Evolutionary conservation across 2,888 invertebrate species (phyloP).

Genomic region (Cataglyphis rosenhaueri): DNA sequence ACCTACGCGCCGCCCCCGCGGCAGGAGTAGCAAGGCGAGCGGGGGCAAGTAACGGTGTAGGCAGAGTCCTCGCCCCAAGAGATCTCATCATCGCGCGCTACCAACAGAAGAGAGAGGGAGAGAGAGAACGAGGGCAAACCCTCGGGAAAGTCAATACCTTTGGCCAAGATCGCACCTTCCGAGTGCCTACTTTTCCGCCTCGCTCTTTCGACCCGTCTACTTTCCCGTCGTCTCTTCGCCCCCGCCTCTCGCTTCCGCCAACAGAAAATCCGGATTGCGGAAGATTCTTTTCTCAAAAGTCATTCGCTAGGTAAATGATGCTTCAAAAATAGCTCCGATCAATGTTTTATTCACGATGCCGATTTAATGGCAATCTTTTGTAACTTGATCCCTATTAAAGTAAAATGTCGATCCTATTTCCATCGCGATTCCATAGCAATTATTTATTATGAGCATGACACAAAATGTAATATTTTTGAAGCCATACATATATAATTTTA

Average conservation of each 20-base stretch:
- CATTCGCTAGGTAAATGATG: neutral
- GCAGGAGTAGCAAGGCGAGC: conserved; percentile 46
- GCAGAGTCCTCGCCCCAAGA: conserved; percentile 69
- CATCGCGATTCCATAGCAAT: neutral
- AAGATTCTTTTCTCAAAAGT: neutral
- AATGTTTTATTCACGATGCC: conserved; percentile 20
- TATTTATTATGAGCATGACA: neutral
- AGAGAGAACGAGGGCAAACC: conserved; percentile 64
- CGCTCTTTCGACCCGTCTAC: conserved; percentile 31
- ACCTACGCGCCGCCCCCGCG: conserved; percentile 59
- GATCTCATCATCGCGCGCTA: conserved; percentile 78
- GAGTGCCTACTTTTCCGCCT: conserved; percentile 60
- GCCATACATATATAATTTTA: neutral
- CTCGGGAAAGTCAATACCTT: conserved; percentile 79
- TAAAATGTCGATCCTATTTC: neutral
- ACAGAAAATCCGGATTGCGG: conserved; percentile 34
- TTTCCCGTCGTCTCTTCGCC: conserved; percentile 15
- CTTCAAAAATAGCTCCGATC: neutral
- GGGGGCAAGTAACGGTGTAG: conserved; percentile 51
- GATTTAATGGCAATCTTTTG: conserved; percentile 1
- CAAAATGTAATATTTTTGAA: neutral
- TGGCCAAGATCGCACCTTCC: conserved; percentile 73
- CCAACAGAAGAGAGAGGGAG: conserved; percentile 56
- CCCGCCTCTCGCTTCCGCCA: neutral
- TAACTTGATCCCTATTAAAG: neutral